Percentiles rank a stretch among this genome's conserved stretches.
phyloP scores from a whole-genome alignment of 1,140 invertebrate species.

The Scaptomyza hsui region DNA sequence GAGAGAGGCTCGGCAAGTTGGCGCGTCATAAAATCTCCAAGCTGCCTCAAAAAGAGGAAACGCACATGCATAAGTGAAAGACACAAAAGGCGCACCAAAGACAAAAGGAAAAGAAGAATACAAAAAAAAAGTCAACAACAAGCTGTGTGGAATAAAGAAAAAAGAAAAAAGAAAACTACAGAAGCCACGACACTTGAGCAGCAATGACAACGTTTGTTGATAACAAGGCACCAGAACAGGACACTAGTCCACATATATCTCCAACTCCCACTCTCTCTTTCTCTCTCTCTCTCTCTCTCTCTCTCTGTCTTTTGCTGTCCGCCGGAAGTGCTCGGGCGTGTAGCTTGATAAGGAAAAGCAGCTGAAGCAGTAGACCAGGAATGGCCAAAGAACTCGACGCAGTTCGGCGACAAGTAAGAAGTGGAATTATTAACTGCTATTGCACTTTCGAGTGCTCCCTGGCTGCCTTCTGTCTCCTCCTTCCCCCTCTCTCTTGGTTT shows the following conservation, averaged over 20 bases:
- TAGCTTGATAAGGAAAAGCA: constrained; percentile 41
- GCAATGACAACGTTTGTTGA: constrained; percentile 51
- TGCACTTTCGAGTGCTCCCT: constrained; percentile 70
- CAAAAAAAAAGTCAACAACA: background rate
- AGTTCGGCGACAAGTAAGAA: constrained; percentile 68
- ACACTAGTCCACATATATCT: background rate
- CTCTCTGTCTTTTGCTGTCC: background rate
- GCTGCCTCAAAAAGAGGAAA: constrained; percentile 37
- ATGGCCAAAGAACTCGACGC: constrained; percentile 56
- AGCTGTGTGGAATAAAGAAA: too few relatives aligned
- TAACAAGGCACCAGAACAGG: constrained; percentile 45
- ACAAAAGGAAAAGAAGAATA: constrained; percentile 49
- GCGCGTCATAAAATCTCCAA: constrained; percentile 65
- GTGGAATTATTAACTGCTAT: constrained; percentile 70
- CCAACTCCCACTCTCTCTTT: background rate
- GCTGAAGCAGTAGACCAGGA: constrained; percentile 30
- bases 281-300: background rate
- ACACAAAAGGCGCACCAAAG: constrained; percentile 67
- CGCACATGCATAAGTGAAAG: constrained; percentile 77
- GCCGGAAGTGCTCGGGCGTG: constrained; percentile 45
- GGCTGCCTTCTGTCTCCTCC: background rate
- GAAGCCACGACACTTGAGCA: constrained; percentile 51
- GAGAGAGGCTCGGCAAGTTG: constrained; percentile 29
- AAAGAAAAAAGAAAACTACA: constrained; percentile 34
- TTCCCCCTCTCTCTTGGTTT: background rate